phyloP scores from a whole-genome alignment of 2,113 vertebrate species.

The Cebus imitator region DNA sequence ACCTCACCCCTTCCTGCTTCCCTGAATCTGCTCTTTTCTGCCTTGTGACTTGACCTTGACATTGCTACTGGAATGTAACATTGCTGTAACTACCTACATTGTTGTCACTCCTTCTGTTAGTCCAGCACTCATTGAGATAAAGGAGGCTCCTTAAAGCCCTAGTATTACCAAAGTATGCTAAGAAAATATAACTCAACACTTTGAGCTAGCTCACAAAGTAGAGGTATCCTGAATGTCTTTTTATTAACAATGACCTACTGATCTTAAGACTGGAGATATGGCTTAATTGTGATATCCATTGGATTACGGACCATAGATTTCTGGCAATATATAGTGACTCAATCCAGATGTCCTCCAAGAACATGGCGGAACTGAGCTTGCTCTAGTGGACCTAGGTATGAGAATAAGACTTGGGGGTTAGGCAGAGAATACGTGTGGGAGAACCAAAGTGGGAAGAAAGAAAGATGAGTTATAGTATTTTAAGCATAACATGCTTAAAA shows the following conservation, averaged over 20 bases:
- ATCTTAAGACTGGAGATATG: not conserved
- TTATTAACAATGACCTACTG: not conserved
- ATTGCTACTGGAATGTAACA: not conserved
- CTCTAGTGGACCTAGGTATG: not conserved
- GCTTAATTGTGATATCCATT: not conserved
- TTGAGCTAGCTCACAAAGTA: not conserved
- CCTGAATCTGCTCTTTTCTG: conserved; percentile 4
- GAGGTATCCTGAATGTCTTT: not conserved
- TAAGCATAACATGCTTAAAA: not conserved
- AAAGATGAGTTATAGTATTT: not conserved
- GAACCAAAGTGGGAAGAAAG: not conserved
- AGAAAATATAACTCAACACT: not conserved
- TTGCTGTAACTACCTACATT: not conserved
- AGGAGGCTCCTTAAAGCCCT: not conserved
- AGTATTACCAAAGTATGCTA: not conserved
- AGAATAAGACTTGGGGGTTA: not conserved
- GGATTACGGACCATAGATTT: not conserved
- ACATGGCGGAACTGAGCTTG: not conserved
- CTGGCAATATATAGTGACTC: not conserved
- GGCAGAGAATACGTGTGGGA: not conserved
- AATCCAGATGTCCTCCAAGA: not conserved
- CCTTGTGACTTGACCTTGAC: conserved; percentile 34
- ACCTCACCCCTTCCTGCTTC: not conserved
- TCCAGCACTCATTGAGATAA: not conserved
- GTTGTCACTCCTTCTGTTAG: not conserved